phyloP scores from a whole-genome alignment of 2,888 invertebrate genomes.

The Anarsia innoxiella region DNA sequence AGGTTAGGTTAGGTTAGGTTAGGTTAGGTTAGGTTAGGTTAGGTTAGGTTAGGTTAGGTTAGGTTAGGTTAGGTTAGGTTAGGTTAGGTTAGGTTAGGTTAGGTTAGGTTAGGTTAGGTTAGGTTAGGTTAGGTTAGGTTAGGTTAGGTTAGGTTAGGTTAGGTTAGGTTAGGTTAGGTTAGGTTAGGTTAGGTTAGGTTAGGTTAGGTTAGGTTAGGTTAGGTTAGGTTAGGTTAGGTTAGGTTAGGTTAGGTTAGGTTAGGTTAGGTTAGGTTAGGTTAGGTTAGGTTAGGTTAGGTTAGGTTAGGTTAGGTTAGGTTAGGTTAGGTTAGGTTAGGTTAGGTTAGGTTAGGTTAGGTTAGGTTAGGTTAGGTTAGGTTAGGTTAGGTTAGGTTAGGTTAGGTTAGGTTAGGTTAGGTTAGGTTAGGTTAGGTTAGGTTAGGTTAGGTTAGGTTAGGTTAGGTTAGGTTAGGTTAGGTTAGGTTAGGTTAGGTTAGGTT shows the following conservation, averaged over 20 bases:
- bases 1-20: conserved; percentile 19
- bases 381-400: conserved; percentile 19
- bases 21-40: conserved; percentile 20
- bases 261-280: conserved; percentile 20
- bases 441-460: conserved; percentile 16
- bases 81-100: conserved; percentile 19
- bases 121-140: conserved; percentile 21
- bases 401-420: conserved; percentile 19
- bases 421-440: conserved; percentile 18
- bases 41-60: conserved; percentile 20
- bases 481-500: conserved; percentile 10
- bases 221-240: conserved; percentile 21
- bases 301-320: conserved; percentile 18
- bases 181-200: conserved; percentile 21
- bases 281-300: conserved; percentile 19
- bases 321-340: conserved; percentile 18
- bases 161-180: conserved; percentile 21
- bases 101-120: conserved; percentile 21
- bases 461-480: conserved; percentile 1
- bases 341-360: conserved; percentile 18
- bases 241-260: conserved; percentile 21
- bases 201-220: conserved; percentile 21
- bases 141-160: conserved; percentile 21
- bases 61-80: conserved; percentile 18
- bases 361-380: conserved; percentile 21